These are phyloP conservation scores for Rhabdomys dilectus DNA, from an alignment of 2,113 vertebrate genomes.

Conservation along the genomic window DNA sequence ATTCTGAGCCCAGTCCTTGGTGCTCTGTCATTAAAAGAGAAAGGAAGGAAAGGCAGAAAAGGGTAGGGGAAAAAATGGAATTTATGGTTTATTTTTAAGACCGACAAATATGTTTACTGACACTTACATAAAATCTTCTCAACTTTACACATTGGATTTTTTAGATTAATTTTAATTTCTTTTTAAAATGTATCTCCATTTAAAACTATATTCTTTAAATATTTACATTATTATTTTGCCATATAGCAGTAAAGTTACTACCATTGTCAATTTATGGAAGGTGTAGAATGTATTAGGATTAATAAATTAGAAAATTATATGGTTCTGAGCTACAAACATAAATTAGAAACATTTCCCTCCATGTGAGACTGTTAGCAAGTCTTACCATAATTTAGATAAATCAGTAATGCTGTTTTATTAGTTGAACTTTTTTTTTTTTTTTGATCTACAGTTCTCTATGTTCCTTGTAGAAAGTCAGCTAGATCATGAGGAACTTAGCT, in stretches of 20 bases:
- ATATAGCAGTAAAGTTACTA: background rate
- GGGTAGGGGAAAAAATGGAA: background rate
- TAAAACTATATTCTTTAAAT: slow-evolving; percentile 36
- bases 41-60: background rate
- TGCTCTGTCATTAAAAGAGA: slow-evolving; percentile 32
- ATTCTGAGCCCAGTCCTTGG: background rate
- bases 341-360: slow-evolving; percentile 34
- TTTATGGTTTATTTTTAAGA: slow-evolving; percentile 23
- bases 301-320: slow-evolving; percentile 51
- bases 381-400: background rate
- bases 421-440: background rate
- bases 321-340: slow-evolving; percentile 33
- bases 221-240: slow-evolving; percentile 40
- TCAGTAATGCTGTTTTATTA: slow-evolving; percentile 41
- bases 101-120: background rate
- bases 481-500: background rate
- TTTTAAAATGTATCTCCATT: slow-evolving; percentile 35
- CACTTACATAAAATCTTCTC: slow-evolving; percentile 4
- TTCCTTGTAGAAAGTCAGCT: slow-evolving; percentile 47
- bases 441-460: background rate
- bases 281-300: slow-evolving; percentile 20
- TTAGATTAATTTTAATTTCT: slow-evolving; percentile 1
- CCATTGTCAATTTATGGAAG: slow-evolving; percentile 24
- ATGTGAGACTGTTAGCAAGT: background rate
- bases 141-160: slow-evolving; percentile 35